Conservation (phyloP, 1,140 invertebrate genomes). For the Formica exsecta region DNA sequence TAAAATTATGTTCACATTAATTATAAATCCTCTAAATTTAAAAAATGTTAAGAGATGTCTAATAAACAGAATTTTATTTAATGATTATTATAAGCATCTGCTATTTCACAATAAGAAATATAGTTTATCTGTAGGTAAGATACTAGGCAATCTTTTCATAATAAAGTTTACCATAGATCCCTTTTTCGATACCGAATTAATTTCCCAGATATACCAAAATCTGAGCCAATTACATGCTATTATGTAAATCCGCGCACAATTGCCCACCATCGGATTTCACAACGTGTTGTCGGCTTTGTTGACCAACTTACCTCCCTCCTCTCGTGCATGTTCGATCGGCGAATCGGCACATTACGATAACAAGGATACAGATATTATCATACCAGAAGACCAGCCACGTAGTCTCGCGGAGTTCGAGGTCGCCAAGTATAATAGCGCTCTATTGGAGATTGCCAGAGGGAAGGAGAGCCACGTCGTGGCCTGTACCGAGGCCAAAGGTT, state of each 20-base stretch:
- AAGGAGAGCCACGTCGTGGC: conserved; percentile 76
- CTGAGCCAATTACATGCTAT: conserved; percentile 6
- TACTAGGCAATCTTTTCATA: too few relatives aligned
- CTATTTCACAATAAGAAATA: too few relatives aligned
- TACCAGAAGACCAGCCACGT: conserved; percentile 18
- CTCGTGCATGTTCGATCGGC: background rate
- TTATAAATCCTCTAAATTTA: too few relatives aligned
- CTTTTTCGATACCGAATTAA: background rate
- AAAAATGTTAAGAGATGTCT: too few relatives aligned
- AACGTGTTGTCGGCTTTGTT: background rate
- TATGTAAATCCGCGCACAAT: conserved; percentile 7
- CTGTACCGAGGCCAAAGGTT: conserved; percentile 76
- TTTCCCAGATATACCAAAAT: background rate
- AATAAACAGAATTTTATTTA: too few relatives aligned
- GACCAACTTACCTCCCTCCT: conserved; percentile 40
- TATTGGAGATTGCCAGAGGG: conserved; percentile 56
- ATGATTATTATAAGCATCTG: too few relatives aligned
- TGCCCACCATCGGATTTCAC: background rate
- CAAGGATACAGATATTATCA: conserved; percentile 38
- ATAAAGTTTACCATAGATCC: background rate
- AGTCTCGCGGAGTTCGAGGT: conserved; percentile 67
- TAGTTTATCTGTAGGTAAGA: too few relatives aligned
- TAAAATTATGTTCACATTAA: too few relatives aligned
- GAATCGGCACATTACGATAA: conserved; percentile 42
- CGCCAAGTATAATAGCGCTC: conserved; percentile 63